Evolutionary conservation across 2,888 invertebrate genomes (phyloP).

Genomic region (Platycheirus rosarum): DNA sequence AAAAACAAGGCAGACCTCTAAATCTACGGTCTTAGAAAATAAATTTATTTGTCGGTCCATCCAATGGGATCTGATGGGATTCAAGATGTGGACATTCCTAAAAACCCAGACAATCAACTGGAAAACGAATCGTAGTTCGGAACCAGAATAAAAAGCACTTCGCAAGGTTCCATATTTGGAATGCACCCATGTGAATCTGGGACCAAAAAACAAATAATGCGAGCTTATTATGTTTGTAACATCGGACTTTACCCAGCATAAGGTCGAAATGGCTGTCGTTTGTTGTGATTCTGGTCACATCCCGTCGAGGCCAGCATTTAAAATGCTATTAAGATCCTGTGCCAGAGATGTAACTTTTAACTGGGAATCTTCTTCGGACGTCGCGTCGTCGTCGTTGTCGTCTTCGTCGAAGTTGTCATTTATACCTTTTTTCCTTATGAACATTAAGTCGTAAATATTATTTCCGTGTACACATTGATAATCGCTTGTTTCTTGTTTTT

Average conservation of each 20-base stretch:
- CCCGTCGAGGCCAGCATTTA: conserved; percentile 65
- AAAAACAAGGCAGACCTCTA: conserved; percentile 42
- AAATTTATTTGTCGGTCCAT: conserved; percentile 60
- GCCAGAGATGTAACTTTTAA: conserved; percentile 60
- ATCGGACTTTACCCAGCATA: conserved; percentile 46
- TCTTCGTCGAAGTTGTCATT: conserved; percentile 29
- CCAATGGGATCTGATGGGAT: conserved; percentile 56
- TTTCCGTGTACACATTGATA: conserved; percentile 58
- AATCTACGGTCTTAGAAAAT: conserved; percentile 69
- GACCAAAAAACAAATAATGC: conserved; percentile 26
- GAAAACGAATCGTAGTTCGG: conserved; percentile 46
- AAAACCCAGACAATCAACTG: conserved; percentile 57
- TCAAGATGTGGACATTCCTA: conserved; percentile 46
- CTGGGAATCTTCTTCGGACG: conserved; percentile 30
- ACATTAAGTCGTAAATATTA: conserved; percentile 70
- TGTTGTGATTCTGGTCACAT: conserved; percentile 68
- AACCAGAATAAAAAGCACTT: conserved; percentile 6
- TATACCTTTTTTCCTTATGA: conserved; percentile 42
- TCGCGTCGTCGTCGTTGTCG: conserved; percentile 17
- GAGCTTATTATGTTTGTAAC: conserved; percentile 64
- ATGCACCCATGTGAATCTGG: conserved; percentile 49
- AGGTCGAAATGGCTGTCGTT: conserved; percentile 14
- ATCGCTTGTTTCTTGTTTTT: conserved; percentile 31
- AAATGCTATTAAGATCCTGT: conserved; percentile 73
- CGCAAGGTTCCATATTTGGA: conserved; percentile 63